Conservation (phyloP, 2,888 invertebrate species). For the Unio pictorum region DNA sequence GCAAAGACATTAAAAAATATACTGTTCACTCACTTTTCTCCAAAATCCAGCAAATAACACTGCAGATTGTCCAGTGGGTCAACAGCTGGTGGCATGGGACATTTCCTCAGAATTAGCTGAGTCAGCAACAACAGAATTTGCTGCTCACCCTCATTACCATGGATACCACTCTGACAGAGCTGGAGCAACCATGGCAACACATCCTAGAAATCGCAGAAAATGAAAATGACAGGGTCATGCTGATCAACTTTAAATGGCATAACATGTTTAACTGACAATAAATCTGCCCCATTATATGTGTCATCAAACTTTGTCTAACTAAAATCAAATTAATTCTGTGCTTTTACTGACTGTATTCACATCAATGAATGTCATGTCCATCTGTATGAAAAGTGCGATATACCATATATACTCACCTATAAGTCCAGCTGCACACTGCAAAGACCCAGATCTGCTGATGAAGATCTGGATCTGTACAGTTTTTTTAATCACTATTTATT, state of each 20-base stretch:
- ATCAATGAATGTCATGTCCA: too few relatives aligned
- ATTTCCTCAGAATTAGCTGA: constrained; percentile 80
- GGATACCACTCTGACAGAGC: constrained; percentile 38
- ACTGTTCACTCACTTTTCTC: constrained; percentile 18
- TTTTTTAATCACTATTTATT: too few relatives aligned
- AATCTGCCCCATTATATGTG: too few relatives aligned
- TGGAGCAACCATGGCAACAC: constrained; percentile 59
- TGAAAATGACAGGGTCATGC: neutral
- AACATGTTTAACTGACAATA: neutral
- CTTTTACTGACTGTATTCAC: too few relatives aligned
- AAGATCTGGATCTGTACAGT: too few relatives aligned
- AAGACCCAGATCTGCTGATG: too few relatives aligned
- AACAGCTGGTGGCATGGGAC: constrained; percentile 75
- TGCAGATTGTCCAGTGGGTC: constrained; percentile 27
- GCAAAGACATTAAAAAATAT: neutral
- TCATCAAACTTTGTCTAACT: too few relatives aligned
- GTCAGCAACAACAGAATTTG: constrained; percentile 76
- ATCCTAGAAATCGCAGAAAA: constrained; percentile 34
- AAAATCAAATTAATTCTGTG: too few relatives aligned
- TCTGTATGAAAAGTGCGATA: too few relatives aligned
- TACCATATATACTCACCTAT: too few relatives aligned
- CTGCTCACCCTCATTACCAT: constrained; percentile 13
- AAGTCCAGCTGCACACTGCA: too few relatives aligned
- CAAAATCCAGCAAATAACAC: constrained; percentile 77
- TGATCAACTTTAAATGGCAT: neutral